A percentile compares a stretch with the other conserved stretches of the same genome.
Evolutionary conservation across 2,113 vertebrate genomes (phyloP).

Genomic region (Urocolius indicus): DNA sequence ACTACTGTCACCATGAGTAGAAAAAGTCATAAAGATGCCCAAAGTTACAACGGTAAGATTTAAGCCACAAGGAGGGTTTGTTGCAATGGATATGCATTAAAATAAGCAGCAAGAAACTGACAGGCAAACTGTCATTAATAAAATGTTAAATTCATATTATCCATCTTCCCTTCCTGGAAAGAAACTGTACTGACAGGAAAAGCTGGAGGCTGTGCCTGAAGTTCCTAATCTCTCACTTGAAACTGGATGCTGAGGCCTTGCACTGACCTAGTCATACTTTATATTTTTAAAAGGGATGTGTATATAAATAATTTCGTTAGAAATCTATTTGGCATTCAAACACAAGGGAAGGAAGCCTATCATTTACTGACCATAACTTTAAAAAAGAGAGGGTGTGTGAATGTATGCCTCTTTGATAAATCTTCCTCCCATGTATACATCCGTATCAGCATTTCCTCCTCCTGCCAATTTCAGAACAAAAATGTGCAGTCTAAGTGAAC

Average conservation of each 20-base stretch:
- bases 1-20: not conserved
- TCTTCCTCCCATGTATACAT: conserved; percentile 55
- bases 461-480: conserved; percentile 55
- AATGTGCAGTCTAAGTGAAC: conserved; percentile 49
- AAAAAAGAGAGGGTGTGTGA: conserved; percentile 61
- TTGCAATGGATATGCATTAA: not conserved
- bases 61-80: not conserved
- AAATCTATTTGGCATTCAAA: conserved; percentile 45
- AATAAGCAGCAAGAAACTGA: not conserved
- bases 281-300: conserved; percentile 8
- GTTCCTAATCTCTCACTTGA: not conserved
- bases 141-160: not conserved
- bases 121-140: fast-evolving
- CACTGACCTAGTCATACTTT: not conserved
- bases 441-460: conserved; percentile 70
- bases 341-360: conserved; percentile 66
- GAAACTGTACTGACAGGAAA: not conserved
- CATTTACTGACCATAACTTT: conserved; percentile 51
- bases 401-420: conserved; percentile 62
- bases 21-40: not conserved
- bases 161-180: not conserved
- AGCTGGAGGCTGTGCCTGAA: not conserved
- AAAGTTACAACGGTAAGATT: not conserved
- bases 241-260: not conserved
- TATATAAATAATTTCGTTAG: conserved; percentile 35